Conservation (phyloP, 2,797 vertebrate species). For the Lepilemur ruficaudatus region DNA sequence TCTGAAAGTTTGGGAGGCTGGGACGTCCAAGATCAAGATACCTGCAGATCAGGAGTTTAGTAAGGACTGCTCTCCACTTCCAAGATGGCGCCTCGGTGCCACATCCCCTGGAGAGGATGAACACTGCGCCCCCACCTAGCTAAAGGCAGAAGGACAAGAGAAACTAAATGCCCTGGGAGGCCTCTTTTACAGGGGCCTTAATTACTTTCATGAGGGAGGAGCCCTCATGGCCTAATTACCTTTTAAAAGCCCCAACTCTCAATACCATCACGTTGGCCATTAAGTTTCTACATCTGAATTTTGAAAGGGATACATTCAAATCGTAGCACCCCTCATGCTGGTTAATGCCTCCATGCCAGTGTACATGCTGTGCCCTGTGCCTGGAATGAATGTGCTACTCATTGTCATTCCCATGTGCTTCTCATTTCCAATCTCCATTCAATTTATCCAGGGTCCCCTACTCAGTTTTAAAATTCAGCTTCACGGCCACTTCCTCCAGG, state of each 20-base stretch:
- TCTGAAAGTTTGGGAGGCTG: background rate
- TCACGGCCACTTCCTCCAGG: background rate
- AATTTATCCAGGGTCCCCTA: background rate
- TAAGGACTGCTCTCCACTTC: background rate
- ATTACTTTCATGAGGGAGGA: background rate
- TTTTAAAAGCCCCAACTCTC: background rate
- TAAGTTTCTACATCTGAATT: background rate
- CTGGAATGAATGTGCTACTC: background rate
- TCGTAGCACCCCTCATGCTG: background rate
- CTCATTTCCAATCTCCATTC: background rate
- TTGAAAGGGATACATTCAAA: background rate
- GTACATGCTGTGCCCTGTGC: accelerated
- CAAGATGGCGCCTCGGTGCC: background rate
- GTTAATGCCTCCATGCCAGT: background rate
- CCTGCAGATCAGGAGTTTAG: background rate
- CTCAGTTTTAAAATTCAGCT: background rate
- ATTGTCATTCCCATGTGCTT: too few relatives aligned
- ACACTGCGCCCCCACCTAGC: background rate
- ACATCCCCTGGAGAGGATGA: background rate
- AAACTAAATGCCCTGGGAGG: background rate
- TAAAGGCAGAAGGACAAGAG: background rate
- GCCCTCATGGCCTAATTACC: too few relatives aligned
- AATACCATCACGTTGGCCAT: background rate
- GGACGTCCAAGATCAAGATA: too few relatives aligned
- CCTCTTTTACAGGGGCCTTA: background rate